A percentile compares a stretch with the other conserved stretches of the same genome.
phyloP scores from a whole-genome alignment of 2,888 invertebrate species.

The Andrena dorsata region DNA sequence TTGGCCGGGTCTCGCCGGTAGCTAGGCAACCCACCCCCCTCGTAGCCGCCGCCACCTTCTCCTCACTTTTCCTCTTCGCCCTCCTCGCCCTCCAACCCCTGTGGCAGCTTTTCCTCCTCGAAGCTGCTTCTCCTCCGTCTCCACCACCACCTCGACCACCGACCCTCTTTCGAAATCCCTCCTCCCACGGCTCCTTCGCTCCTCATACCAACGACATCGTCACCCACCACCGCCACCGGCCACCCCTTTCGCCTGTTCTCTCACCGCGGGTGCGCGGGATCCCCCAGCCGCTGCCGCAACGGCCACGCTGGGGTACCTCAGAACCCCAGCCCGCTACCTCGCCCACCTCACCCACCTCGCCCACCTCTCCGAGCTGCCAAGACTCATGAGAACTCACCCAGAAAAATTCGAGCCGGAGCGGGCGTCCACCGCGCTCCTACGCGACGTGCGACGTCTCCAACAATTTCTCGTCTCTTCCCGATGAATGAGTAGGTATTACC shows the following conservation, averaged over 20 bases:
- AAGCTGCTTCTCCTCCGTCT: conserved; percentile 62
- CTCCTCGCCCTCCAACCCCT: conserved; percentile 28
- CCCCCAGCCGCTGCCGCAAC: conserved; percentile 81
- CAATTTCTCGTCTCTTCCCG: not conserved
- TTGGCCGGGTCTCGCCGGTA: conserved; percentile 85
- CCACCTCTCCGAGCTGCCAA: conserved; percentile 76
- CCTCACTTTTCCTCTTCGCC: conserved; percentile 67
- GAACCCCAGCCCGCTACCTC: conserved; percentile 76
- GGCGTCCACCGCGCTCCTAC: conserved; percentile 52
- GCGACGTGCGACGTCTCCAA: not conserved
- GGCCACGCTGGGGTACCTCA: conserved; percentile 84
- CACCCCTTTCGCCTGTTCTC: conserved; percentile 71
- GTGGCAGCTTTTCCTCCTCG: conserved; percentile 65
- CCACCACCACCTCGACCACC: conserved; percentile 66
- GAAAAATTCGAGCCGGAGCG: conserved; percentile 72
- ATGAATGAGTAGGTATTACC: not conserved
- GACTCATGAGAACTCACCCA: conserved; percentile 74
- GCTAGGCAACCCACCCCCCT: conserved; percentile 83
- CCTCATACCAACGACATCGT: conserved; percentile 49
- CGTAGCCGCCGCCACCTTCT: conserved; percentile 69
- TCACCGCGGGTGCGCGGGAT: conserved; percentile 80
- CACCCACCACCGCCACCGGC: conserved; percentile 38
- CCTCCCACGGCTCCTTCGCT: conserved; percentile 64
- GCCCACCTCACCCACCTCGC: conserved; percentile 60
- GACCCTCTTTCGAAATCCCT: conserved; percentile 77